Base-by-base conservation (phyloP, 2,113 vertebrate genomes). In the Barbus barbus region DNA sequence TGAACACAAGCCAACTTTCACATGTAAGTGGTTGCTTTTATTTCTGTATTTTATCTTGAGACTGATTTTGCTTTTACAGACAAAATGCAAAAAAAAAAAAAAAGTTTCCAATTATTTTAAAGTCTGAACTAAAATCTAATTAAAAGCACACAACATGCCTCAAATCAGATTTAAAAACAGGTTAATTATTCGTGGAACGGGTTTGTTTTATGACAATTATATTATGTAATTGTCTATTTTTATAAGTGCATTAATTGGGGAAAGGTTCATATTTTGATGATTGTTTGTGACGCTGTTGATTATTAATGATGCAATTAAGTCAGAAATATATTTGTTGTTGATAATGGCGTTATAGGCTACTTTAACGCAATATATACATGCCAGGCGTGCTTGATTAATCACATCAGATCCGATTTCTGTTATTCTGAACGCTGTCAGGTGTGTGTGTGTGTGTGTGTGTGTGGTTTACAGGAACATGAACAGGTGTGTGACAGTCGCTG, bases 1-100 rank as follows among this genome's bases (percentile, higher is more conserved):
- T 67, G 48, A 53, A 85, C 73, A 87, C 75, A 87, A 87, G 88
- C 91, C 90, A 90, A 94, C 88, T 93, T 94, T 94, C 90, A 92
- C 90, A 93, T 88, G 93, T 94, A 90, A 94, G 93, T 90, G 28
- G 9, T 16, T 9, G 8, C 26, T 28, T 73, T 26, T 44, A 38
- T 38, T 38, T 4, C 33, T 4, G 5, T 36, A 1, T 38, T 6
- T 9, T 1, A 41, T 41, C 41, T 41, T 11, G 41, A 9, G 41
- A 41, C 41, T 41, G 41, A 11, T 41, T 41, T 41, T 38, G 2
- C 3, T 1, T 2, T 41, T 44, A 8, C 38, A 44, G 38, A 74
- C 72, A 9, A 2, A 9, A 33, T 11, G 8, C 28, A 63, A 9
- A 41, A 41, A n/a, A 4, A 16, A 63, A 8, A 28, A 53, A 56